Evolutionary conservation across 2,797 vertebrate species (phyloP), one percentile per base, ranked within the genome.

Genomic region (Neopelma chrysocephalum): DNA sequence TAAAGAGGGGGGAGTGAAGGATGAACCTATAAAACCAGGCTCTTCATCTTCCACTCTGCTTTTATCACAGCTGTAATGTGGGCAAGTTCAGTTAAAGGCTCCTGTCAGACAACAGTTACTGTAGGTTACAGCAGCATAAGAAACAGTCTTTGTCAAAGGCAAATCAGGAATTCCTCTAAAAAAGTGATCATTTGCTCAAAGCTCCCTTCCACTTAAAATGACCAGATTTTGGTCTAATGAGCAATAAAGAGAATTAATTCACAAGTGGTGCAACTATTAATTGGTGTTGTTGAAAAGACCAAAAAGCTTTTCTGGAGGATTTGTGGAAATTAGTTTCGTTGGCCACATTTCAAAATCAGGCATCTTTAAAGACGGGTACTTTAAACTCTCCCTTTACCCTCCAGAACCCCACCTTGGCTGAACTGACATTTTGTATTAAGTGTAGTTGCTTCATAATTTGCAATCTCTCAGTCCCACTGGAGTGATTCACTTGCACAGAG

Each of bases 41-140:
- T 96, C 96, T 97, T 94, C 76, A 91, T 98, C 94, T 97, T 97
- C 89, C 91, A 12, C 51, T 95, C 87, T 94, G 91, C 90, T 97
- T 97, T 98, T 98, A 97, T 97, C 96, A 91, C 13, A 72, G 89
- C 82, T 96, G 80, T 97, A 98, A 98, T 95, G 94, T 94, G 95
- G 96, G 91, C 85, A 96, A 97, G 97, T 97, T 96, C 91, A 96
- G 82, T 94, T 96, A 96, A 98, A 94, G 93, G 71, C 85, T 94
- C 89, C 92, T 96, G 95, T 96, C 97, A 95, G 97, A 95, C 85
- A 96, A 97, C 90, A 94, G 83, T 97, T 94, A 90, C 85, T 93
- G 92, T 56, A 96, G 96, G 83, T 97, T 96, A 83, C 94, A 96
- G 87, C 84, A 6, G 3, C 38, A 34, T 73, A 92, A 95, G 94